These are phyloP conservation scores for Monodelphis domestica DNA, from an alignment of 2,797 vertebrate genomes.

Conservation along the genomic window DNA sequence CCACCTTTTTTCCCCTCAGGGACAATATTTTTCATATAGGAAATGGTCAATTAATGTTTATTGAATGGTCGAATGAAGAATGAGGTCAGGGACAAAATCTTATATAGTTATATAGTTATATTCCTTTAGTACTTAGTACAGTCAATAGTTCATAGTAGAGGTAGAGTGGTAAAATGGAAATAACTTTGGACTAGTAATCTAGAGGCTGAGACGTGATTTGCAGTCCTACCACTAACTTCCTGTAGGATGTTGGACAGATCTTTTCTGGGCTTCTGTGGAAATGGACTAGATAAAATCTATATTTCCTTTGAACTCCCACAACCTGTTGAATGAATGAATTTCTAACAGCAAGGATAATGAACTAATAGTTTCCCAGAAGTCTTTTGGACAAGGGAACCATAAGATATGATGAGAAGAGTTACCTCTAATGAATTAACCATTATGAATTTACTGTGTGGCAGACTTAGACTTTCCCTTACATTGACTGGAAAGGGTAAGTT, in stretches of 20 bases:
- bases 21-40: background rate
- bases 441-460: background rate
- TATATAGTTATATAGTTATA: background rate
- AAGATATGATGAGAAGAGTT: background rate
- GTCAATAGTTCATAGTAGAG: background rate
- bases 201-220: background rate
- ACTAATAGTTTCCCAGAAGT: background rate
- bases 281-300: background rate
- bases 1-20: background rate
- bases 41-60: background rate
- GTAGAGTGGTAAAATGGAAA: background rate
- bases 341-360: background rate
- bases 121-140: background rate
- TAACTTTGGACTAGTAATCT: background rate
- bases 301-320: background rate
- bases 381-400: background rate
- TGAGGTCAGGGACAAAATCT: background rate
- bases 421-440: background rate
- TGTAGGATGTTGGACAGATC: background rate
- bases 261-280: background rate
- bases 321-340: background rate
- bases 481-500: background rate
- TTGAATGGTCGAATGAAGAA: background rate
- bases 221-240: background rate
- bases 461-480: background rate